Percentiles rank a stretch among this genome's conserved stretches.
phyloP scores from a whole-genome alignment of 1,140 invertebrate species.

The Meloidogyne hapla region DNA sequence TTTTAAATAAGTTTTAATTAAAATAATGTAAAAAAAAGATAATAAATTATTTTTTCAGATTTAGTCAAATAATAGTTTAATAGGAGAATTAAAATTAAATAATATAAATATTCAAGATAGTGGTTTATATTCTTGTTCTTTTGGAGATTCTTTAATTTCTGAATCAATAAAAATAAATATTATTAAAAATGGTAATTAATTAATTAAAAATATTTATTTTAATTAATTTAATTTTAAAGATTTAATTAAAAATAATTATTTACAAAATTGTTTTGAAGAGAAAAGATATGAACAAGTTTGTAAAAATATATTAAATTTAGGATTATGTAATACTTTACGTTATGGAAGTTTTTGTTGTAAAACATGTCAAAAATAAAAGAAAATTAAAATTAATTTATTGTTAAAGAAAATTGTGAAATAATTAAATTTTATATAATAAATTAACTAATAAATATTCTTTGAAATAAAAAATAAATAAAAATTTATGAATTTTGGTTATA shows the following conservation, averaged over 20 bases:
- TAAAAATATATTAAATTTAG: slow-evolving; percentile 76
- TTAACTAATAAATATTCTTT: too few relatives aligned
- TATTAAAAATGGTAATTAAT: not conserved
- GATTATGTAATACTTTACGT: slow-evolving; percentile 80
- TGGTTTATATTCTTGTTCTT: slow-evolving; percentile 26
- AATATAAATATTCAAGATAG: slow-evolving; percentile 1
- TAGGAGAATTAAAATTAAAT: slow-evolving; percentile 22
- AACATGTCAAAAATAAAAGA: slow-evolving; percentile 44
- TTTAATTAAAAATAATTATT: not conserved
- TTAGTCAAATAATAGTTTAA: slow-evolving; percentile 9
- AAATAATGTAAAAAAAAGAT: too few relatives aligned
- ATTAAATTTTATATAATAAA: too few relatives aligned
- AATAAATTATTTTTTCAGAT: too few relatives aligned
- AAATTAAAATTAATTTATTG: too few relatives aligned
- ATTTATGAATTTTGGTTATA: too few relatives aligned
- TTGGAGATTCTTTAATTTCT: slow-evolving; percentile 18
- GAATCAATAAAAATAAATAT: slow-evolving; percentile 19
- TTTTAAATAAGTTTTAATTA: too few relatives aligned
- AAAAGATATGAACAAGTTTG: slow-evolving; percentile 67
- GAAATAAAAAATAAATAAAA: too few relatives aligned
- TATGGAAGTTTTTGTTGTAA: slow-evolving; percentile 86
- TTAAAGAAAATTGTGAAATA: too few relatives aligned
- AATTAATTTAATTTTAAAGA: slow-evolving; percentile 7
- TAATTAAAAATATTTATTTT: not conserved
- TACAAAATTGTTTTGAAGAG: slow-evolving; percentile 33